Evolutionary conservation across 2,113 vertebrate species (phyloP).

Genomic region (Clarias batrachus): DNA sequence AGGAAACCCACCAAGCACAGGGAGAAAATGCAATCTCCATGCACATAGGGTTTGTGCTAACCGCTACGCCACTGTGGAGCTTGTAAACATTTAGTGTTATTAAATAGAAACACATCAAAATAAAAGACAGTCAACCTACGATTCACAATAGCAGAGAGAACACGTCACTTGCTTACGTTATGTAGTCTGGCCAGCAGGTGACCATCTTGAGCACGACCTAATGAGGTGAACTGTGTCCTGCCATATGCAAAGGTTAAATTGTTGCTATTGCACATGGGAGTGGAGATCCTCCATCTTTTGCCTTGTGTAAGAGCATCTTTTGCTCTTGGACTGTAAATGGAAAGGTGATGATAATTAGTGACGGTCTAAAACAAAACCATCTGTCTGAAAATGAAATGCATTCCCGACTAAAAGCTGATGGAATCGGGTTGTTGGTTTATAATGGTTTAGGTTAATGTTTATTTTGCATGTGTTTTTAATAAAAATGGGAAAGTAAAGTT

Average conservation of each 20-base stretch:
- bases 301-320: not conserved
- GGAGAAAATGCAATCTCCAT: no score
- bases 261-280: not conserved
- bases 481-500: not conserved
- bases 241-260: not conserved
- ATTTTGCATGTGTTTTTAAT: not conserved
- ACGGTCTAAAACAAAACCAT: not conserved
- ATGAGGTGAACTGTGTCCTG: slow-evolving; percentile 30
- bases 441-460: not conserved
- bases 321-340: not conserved
- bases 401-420: not conserved
- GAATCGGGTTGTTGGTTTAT: no score
- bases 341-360: not conserved
- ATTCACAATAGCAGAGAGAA: no score
- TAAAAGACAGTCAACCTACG: no score
- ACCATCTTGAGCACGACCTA: slow-evolving; percentile 9
- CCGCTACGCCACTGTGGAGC: no score
- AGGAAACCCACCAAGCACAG: no score
- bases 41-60: no score
- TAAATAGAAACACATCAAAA: no score
- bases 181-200: slow-evolving; percentile 30
- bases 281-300: not conserved
- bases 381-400: not conserved
- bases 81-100: no score
- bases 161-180: not conserved